A percentile compares a stretch with the other conserved stretches of the same genome.
Conservation (phyloP, 2,113 vertebrate species). For the Nycticorax nycticorax region DNA sequence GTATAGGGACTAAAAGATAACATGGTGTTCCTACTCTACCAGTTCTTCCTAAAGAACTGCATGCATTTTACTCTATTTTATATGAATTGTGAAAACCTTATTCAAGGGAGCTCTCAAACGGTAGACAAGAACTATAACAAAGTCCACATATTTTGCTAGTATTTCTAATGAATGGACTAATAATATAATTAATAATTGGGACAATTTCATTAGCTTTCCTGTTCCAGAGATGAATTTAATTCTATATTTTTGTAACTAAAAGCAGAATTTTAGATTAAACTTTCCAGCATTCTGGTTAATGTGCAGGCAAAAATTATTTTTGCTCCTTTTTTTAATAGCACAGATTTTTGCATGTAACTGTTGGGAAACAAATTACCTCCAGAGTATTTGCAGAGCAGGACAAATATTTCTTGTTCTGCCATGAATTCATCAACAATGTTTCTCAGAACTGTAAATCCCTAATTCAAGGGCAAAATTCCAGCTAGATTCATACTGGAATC, state of each 20-base stretch:
- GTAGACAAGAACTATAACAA: background rate
- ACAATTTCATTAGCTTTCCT: conserved; percentile 33
- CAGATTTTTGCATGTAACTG: conserved; percentile 37
- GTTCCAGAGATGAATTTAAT: conserved; percentile 14
- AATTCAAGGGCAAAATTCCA: conserved; percentile 48
- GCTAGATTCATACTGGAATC: background rate
- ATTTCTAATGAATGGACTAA: conserved; percentile 5
- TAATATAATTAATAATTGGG: background rate
- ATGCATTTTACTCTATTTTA: background rate
- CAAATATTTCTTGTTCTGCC: conserved; percentile 51
- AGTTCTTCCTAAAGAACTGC: background rate
- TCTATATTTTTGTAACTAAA: conserved; percentile 15
- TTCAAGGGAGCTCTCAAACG: background rate
- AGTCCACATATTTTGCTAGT: background rate
- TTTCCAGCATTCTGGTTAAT: conserved; percentile 43
- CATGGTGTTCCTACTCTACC: background rate
- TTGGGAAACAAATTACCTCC: conserved; percentile 47
- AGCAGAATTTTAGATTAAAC: conserved; percentile 43
- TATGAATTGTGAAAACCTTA: conserved; percentile 4
- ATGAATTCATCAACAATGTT: conserved; percentile 47
- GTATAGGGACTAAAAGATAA: background rate
- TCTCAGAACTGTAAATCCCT: conserved; percentile 48
- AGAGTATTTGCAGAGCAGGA: conserved; percentile 15
- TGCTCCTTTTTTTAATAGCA: background rate
- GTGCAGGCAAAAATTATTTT: conserved; percentile 37